These are phyloP conservation scores for Digitonthophagus gazella DNA, from an alignment of 2,888 invertebrate species.

Conservation along the genomic window DNA sequence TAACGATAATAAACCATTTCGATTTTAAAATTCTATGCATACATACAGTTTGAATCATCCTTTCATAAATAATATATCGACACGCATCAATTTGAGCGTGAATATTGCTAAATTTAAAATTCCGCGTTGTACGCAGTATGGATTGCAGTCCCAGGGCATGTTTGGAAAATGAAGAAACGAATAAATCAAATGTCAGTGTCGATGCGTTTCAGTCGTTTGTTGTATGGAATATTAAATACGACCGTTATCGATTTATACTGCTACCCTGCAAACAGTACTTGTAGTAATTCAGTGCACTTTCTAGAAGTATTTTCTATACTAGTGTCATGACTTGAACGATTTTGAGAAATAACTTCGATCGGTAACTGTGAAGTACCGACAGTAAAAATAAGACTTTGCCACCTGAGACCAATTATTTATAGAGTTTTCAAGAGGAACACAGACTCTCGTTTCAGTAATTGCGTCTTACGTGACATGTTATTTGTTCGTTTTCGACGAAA, in stretches of 20 bases:
- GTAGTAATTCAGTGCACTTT: too few species aligned
- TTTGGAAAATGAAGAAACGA: neutral
- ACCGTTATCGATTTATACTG: neutral
- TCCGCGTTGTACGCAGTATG: neutral
- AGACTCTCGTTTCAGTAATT: neutral
- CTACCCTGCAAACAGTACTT: too few species aligned
- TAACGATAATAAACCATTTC: neutral
- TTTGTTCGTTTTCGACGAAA: neutral
- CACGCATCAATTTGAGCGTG: neutral
- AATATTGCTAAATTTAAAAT: neutral
- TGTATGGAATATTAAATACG: neutral
- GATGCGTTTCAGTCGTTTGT: neutral
- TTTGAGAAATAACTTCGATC: too few species aligned
- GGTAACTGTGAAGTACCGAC: too few species aligned
- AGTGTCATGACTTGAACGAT: too few species aligned
- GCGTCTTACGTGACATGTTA: neutral
- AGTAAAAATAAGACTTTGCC: neutral
- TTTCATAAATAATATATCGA: neutral
- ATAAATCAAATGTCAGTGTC: neutral
- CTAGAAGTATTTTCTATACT: too few species aligned
- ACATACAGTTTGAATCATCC: neutral
- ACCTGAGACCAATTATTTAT: neutral
- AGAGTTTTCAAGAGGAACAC: neutral
- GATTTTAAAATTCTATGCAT: neutral
- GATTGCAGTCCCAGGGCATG: neutral